phyloP scores from a whole-genome alignment of 1,140 invertebrate species.

The Trypoxylus dichotomus region DNA sequence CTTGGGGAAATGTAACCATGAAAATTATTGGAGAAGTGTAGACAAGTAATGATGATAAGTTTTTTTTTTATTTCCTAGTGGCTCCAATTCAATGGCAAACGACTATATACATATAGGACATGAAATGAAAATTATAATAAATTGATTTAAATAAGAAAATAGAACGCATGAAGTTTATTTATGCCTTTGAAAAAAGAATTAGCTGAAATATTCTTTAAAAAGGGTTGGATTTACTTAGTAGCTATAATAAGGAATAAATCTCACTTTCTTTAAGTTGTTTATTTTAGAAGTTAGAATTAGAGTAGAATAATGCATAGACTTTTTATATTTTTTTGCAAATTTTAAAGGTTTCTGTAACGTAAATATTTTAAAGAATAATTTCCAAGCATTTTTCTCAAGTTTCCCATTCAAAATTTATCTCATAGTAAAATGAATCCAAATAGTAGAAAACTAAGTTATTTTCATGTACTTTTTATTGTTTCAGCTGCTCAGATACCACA shows the following conservation, averaged over 20 bases:
- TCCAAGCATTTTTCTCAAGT: too few species aligned
- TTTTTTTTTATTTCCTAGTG: too few species aligned
- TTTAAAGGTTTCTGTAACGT: too few species aligned
- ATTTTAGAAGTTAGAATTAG: not conserved
- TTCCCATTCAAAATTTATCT: not conserved
- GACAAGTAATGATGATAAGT: too few species aligned
- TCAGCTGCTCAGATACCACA: conserved; percentile 86
- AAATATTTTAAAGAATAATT: too few species aligned
- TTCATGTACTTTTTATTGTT: conserved; percentile 52
- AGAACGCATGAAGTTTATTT: not conserved
- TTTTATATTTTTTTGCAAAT: too few species aligned
- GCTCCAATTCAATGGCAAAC: too few species aligned
- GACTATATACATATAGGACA: too few species aligned
- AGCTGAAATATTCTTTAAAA: not conserved
- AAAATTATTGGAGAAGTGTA: too few species aligned
- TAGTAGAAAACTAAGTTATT: not conserved
- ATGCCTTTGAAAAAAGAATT: not conserved
- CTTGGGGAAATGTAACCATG: too few species aligned
- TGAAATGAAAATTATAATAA: too few species aligned
- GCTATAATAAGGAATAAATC: not conserved
- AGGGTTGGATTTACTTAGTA: not conserved
- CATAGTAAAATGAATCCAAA: not conserved
- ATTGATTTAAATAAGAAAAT: not conserved
- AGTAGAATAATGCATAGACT: too few species aligned
- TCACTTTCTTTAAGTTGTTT: not conserved